phyloP scores from a whole-genome alignment of 2,797 vertebrate species.

The Clamator glandarius region DNA sequence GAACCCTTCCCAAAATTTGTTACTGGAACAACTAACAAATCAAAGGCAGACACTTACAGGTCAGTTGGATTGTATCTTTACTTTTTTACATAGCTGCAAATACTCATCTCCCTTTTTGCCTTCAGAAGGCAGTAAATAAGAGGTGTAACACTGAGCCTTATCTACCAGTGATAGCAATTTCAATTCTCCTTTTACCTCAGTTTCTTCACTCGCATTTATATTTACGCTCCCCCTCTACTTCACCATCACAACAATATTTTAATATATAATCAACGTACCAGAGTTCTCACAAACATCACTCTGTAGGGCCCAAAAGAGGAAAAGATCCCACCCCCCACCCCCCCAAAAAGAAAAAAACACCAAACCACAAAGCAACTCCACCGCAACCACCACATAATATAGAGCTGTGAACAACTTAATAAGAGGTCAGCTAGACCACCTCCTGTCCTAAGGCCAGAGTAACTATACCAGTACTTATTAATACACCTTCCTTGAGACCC shows the following conservation, averaged over 20 bases:
- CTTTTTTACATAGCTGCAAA: background rate
- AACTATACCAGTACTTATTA: no score
- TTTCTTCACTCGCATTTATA: background rate
- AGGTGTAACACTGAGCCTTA: background rate
- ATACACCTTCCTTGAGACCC: background rate
- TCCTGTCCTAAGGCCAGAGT: background rate
- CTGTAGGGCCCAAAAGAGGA: background rate
- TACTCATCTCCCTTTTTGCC: background rate
- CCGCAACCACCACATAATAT: rapidly evolving
- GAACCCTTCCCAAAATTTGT: background rate
- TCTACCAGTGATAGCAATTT: background rate
- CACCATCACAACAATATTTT: background rate
- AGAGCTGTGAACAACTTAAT: background rate
- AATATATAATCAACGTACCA: background rate
- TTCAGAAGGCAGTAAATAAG: background rate
- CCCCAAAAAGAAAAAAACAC: background rate
- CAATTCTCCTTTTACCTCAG: background rate
- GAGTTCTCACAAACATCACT: background rate
- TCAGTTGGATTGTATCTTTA: background rate
- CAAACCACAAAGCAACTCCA: background rate
- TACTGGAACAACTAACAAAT: background rate
- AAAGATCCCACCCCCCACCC: background rate
- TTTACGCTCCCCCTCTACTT: background rate
- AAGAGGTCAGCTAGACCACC: background rate
- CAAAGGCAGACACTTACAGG: background rate